A percentile compares a stretch with the other conserved stretches of the same genome.
These are phyloP conservation scores for Myioborus melanocephalus DNA, from an alignment of 2,797 vertebrate species.

Conservation along the genomic window DNA sequence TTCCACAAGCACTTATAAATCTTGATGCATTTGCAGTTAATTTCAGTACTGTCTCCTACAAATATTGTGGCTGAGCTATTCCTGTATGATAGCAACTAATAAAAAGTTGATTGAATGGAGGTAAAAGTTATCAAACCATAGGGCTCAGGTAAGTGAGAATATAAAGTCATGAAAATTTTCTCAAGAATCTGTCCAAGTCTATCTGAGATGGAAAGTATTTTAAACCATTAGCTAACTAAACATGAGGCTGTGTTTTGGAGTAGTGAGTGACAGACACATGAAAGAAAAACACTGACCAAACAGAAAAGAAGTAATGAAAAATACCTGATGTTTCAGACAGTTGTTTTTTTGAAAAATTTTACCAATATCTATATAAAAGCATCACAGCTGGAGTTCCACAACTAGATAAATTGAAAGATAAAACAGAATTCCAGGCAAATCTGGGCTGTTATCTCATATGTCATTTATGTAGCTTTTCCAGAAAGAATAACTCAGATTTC, in stretches of 20 bases:
- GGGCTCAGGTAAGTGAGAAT: background rate
- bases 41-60: background rate
- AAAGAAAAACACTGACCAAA: background rate
- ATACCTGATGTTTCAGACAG: background rate
- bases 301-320: background rate
- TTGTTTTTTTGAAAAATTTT: background rate
- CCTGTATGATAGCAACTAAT: background rate
- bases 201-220: background rate
- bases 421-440: background rate
- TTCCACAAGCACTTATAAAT: background rate
- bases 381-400: background rate
- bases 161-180: background rate
- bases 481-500: background rate
- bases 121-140: background rate
- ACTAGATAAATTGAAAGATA: background rate
- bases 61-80: background rate
- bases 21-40: background rate
- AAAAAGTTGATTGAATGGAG: background rate
- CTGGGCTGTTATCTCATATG: background rate
- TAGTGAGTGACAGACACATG: background rate
- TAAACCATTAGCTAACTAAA: background rate
- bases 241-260: background rate
- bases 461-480: background rate
- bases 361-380: background rate
- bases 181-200: background rate